phyloP scores from a whole-genome alignment of 2,797 vertebrate species.

The Sebastolobus alascanus region DNA sequence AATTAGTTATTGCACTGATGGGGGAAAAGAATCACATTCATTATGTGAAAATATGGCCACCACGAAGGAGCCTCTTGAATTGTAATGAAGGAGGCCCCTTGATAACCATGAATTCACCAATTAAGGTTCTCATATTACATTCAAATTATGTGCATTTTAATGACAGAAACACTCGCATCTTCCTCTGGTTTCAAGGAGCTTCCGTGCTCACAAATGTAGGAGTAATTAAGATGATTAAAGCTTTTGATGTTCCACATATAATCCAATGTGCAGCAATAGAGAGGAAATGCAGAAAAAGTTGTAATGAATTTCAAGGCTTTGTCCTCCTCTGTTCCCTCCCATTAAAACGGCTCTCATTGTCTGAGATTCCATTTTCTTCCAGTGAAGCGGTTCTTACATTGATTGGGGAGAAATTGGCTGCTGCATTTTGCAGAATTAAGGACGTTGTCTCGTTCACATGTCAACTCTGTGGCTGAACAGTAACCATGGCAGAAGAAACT shows the following conservation, averaged over 20 bases:
- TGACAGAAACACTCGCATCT: conserved; percentile 65
- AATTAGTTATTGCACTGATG: conserved; percentile 65
- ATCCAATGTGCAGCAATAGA: conserved; percentile 62
- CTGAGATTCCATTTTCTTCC: conserved; percentile 28
- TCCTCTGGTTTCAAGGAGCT: conserved; percentile 74
- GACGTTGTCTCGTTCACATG: conserved; percentile 24
- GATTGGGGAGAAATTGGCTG: conserved; percentile 26
- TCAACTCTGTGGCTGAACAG: neutral
- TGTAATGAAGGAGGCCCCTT: conserved; percentile 75
- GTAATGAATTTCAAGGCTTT: conserved; percentile 68
- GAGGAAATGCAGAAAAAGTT: conserved; percentile 46
- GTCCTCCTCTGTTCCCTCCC: conserved; percentile 46
- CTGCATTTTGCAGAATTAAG: conserved; percentile 48
- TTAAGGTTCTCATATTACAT: conserved; percentile 75
- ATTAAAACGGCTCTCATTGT: conserved; percentile 49
- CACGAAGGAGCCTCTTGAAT: conserved; percentile 73
- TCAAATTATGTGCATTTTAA: conserved; percentile 84
- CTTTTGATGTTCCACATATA: conserved; percentile 80
- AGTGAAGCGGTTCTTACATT: conserved; percentile 15
- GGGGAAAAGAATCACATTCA: conserved; percentile 65
- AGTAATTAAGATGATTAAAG: conserved; percentile 85
- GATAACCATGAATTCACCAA: conserved; percentile 80
- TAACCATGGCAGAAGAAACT: neutral
- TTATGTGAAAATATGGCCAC: conserved; percentile 74
- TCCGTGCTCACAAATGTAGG: conserved; percentile 71